These are phyloP conservation scores for Simalia tracyae DNA, from an alignment of 2,797 vertebrate genomes.

Conservation along the genomic window DNA sequence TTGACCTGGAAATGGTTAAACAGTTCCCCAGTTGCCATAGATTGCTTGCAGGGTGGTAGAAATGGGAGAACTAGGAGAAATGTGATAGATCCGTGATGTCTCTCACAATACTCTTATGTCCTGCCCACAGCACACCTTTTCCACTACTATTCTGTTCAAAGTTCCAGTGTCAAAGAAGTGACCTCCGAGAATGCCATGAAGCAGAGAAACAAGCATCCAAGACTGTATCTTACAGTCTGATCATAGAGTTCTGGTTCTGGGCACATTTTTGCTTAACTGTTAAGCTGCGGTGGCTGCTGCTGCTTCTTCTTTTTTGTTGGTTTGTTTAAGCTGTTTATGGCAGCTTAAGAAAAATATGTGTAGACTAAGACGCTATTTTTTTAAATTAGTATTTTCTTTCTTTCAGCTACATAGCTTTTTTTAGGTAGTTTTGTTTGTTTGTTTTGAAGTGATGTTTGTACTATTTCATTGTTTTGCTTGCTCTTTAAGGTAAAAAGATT, in stretches of 20 bases:
- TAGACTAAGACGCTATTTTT: background rate
- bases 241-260: too few relatives aligned
- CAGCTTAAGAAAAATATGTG: background rate
- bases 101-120: too few relatives aligned
- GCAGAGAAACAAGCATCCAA: too few relatives aligned
- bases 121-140: background rate
- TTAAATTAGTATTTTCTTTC: background rate
- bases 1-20: too few relatives aligned
- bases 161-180: background rate
- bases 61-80: too few relatives aligned
- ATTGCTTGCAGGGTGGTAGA: too few relatives aligned
- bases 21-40: too few relatives aligned
- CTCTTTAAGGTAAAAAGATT: background rate
- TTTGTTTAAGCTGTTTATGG: background rate
- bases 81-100: too few relatives aligned
- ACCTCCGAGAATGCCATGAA: background rate
- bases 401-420: background rate
- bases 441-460: background rate
- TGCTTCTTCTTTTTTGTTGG: too few relatives aligned
- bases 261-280: too few relatives aligned
- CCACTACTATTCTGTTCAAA: background rate
- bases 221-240: too few relatives aligned
- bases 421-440: background rate
- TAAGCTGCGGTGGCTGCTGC: background rate
- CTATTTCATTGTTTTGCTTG: background rate